These are phyloP conservation scores for Drosophila neocordata DNA, from an alignment of 1,140 invertebrate genomes.

Conservation along the genomic window DNA sequence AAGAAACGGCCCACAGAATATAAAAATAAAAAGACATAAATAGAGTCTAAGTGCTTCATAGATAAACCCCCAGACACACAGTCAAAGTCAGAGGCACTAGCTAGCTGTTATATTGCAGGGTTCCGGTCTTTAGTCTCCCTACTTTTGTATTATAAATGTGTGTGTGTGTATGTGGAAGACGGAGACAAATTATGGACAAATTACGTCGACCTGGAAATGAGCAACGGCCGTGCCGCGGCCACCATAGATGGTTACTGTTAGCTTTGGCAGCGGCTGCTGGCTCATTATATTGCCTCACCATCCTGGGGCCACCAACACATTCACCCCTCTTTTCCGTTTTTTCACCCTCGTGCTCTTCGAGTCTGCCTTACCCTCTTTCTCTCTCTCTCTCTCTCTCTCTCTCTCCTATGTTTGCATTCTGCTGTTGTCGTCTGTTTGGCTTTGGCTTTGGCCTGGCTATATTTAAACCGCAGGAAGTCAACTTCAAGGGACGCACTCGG, in stretches of 20 bases:
- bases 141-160: constrained; percentile 4
- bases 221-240: constrained; percentile 53
- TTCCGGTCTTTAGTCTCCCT: background rate
- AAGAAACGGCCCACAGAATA: constrained; percentile 11
- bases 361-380: background rate
- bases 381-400: background rate
- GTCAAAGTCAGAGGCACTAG: background rate
- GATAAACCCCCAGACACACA: constrained; percentile 59
- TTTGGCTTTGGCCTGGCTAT: constrained; percentile 66
- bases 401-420: constrained; percentile 45
- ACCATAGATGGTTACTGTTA: constrained; percentile 4
- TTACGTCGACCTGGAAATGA: constrained; percentile 79
- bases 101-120: background rate
- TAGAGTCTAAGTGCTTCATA: constrained; percentile 68
- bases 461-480: constrained; percentile 76
- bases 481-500: constrained; percentile 55
- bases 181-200: constrained; percentile 80
- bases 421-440: constrained; percentile 68
- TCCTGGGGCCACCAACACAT: constrained; percentile 14
- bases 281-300: constrained; percentile 64
- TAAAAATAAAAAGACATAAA: constrained; percentile 66
- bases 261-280: constrained; percentile 37
- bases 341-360: background rate
- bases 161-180: constrained; percentile 50
- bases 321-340: constrained; percentile 13